Evolutionary conservation across 2,888 invertebrate genomes (phyloP), one percentile per base, ranked within the genome.

Genomic region (Tetragnatha montana): DNA sequence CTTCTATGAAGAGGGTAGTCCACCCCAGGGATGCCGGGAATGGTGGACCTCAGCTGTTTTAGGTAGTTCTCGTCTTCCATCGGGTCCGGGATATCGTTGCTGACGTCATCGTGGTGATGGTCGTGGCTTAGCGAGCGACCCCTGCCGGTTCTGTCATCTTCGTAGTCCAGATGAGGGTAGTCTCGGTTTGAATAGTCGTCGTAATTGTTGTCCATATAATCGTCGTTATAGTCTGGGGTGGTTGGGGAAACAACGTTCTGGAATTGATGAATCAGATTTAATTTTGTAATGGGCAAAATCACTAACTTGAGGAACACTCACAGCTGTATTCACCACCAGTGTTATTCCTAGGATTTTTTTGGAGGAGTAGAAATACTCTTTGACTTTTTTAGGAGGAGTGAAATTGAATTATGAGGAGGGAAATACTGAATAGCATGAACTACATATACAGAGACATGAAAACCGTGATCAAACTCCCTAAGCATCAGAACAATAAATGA

Each of bases 21-120:
- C 69, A 94, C 93, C 21, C 95, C 95, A 1, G 96, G 96, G 92
- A 95, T 95, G 0, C 96, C 96, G 8, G 96, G 96, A 78, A 96
- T 95, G 4, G 90, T 87, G 17, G 87, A 87, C 49, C 78, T 68
- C 47, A 91, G 70, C n/a, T 90, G 86, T 21, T 78, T 82, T 22
- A 87, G 71, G 35, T 21, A 79, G 17, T 76, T 71, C 1, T 68
- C 89, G 8, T 87, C 80, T 4, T 17, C 50, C 14, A 21, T 76
- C 1, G 79, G 17, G 2, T 79, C 82, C 3, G 60, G 71, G 0
- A 51, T 47, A 1, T 81, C 81, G 0, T 69, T 60, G 17, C 60
- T 22, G 10, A 17, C 17, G 17, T 49, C 21, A 21, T 81, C 51
- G 12, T 35, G 49, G 0, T 10, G 10, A 6, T 70, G 6, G 47